These are phyloP conservation scores for Automeris io DNA, from an alignment of 2,888 invertebrate genomes.

Conservation along the genomic window DNA sequence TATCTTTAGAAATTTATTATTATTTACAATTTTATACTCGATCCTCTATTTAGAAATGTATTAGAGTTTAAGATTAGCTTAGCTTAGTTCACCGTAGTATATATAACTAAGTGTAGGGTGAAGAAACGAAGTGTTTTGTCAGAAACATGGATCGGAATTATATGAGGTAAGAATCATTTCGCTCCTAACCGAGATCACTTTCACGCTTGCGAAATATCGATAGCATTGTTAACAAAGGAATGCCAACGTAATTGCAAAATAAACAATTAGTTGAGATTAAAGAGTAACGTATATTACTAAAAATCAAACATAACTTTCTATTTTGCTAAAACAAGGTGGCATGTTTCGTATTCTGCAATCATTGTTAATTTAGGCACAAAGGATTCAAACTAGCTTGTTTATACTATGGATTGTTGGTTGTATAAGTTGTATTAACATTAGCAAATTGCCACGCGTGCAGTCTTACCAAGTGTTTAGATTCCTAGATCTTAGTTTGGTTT, in stretches of 20 bases:
- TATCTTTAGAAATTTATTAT: constrained; percentile 50
- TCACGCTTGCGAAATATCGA: constrained; percentile 10
- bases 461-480: constrained; percentile 19
- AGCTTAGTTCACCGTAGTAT: constrained; percentile 31
- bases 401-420: too few species aligned
- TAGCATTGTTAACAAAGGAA: constrained; percentile 18
- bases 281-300: not conserved
- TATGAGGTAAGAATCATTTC: constrained; percentile 57
- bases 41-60: constrained; percentile 47
- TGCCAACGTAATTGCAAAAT: not conserved
- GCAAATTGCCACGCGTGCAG: constrained; percentile 22
- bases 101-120: constrained; percentile 14
- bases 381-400: constrained; percentile 5
- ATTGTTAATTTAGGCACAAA: constrained; percentile 2
- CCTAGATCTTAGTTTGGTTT: not conserved
- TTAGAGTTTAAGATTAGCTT: constrained; percentile 33
- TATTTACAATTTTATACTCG: constrained; percentile 44
- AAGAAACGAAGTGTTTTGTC: constrained; percentile 16
- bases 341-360: not conserved
- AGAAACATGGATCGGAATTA: constrained; percentile 62
- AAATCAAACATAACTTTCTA: not conserved
- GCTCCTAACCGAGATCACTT: constrained; percentile 6
- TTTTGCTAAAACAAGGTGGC: not conserved
- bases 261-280: not conserved
- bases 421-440: constrained; percentile 28